phyloP scores from a whole-genome alignment of 1,140 invertebrate species.

The Helicoverpa zea region DNA sequence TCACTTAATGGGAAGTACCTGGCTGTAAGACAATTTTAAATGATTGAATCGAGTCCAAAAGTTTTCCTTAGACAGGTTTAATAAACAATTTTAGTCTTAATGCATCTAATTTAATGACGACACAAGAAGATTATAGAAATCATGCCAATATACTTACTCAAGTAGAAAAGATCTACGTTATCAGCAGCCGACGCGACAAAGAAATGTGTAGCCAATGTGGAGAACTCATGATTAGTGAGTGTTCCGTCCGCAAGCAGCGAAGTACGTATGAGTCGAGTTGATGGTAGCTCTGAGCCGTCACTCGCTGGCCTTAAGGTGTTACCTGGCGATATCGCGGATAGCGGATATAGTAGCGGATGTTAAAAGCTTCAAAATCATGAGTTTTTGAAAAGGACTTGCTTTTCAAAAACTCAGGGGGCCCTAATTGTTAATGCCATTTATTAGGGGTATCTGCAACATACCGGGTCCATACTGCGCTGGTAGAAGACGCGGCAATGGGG shows the following conservation, averaged over 20 bases:
- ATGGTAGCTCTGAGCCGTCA: conserved; percentile 52
- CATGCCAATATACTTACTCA: conserved; percentile 40
- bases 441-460: not conserved
- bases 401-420: too few relatives aligned
- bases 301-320: conserved; percentile 48
- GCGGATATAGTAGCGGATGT: too few relatives aligned
- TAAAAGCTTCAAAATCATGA: too few relatives aligned
- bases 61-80: too few relatives aligned
- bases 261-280: conserved; percentile 50
- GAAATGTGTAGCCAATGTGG: conserved; percentile 39
- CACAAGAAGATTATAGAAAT: not conserved
- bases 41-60: too few relatives aligned
- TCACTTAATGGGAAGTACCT: conserved; percentile 47
- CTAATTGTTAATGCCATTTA: too few relatives aligned
- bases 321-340: conserved; percentile 47
- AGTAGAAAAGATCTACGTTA: conserved; percentile 48
- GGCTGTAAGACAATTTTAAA: conserved; percentile 26
- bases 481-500: conserved; percentile 53
- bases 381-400: too few relatives aligned
- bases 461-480: conserved; percentile 49
- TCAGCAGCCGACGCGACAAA: conserved; percentile 48
- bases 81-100: too few relatives aligned
- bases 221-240: conserved; percentile 43
- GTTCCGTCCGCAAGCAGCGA: conserved; percentile 49
- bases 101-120: too few relatives aligned